Percentiles rank a stretch among this genome's conserved stretches.
phyloP scores from a whole-genome alignment of 92 coral and sea anemone genomes.

The Zoanthus gigantus region DNA sequence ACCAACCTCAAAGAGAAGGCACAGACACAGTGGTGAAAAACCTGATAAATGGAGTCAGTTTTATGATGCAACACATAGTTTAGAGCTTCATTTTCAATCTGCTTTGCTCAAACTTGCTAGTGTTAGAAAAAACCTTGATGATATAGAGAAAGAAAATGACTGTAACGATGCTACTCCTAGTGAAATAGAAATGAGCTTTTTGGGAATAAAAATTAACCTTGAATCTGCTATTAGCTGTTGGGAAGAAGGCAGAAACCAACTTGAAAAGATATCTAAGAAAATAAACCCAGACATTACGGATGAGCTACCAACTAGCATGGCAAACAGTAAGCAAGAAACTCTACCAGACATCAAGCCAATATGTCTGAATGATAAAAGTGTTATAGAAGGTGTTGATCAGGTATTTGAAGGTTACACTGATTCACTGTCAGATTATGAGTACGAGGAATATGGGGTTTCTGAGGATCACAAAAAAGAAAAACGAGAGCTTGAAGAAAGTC shows the following conservation, averaged over 20 bases:
- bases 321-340: constrained; percentile 22
- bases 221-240: constrained; percentile 79
- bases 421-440: constrained; percentile 49
- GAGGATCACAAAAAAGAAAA: constrained; percentile 74
- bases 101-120: constrained; percentile 71
- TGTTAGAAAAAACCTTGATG: constrained; percentile 49
- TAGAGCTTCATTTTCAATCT: constrained; percentile 85
- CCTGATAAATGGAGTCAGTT: constrained; percentile 56
- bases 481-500: constrained; percentile 72
- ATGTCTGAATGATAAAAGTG: not conserved
- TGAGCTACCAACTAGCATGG: constrained; percentile 6
- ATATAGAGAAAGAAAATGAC: constrained; percentile 41
- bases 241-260: constrained; percentile 73
- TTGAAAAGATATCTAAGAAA: constrained; percentile 47
- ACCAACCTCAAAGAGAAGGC: constrained; percentile 20
- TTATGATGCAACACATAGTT: constrained; percentile 79
- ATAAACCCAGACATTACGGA: constrained; percentile 5
- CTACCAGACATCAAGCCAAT: constrained; percentile 7
- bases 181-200: constrained; percentile 58
- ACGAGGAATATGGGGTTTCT: constrained; percentile 47
- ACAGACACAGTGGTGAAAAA: not conserved
- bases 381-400: constrained; percentile 63
- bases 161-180: not conserved
- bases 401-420: constrained; percentile 94
- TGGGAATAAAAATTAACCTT: constrained; percentile 68